A percentile compares a stretch with the other conserved stretches of the same genome.
Evolutionary conservation across 2,113 vertebrate genomes (phyloP).

Genomic region (Prietella phreatophila): DNA sequence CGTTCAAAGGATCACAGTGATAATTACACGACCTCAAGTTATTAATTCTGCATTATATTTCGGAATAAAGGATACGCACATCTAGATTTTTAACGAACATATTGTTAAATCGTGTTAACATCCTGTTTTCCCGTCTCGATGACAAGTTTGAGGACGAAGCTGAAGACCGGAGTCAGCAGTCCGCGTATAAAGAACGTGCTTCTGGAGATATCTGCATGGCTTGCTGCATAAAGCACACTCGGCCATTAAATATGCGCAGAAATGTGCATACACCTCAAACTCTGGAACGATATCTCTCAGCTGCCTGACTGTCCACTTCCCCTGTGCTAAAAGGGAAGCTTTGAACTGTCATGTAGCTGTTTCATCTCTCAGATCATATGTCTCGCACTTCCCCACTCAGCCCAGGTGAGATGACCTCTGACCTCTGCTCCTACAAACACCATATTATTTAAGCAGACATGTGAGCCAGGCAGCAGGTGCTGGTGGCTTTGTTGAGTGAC

Average conservation of each 20-base stretch:
- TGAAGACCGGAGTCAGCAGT: background rate
- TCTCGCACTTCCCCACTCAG: slow-evolving; percentile 42
- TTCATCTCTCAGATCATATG: slow-evolving; percentile 46
- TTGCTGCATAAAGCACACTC: background rate
- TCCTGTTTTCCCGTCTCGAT: background rate
- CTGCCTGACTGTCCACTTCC: slow-evolving; percentile 5
- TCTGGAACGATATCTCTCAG: background rate
- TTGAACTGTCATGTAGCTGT: slow-evolving; percentile 46
- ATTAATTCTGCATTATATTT: background rate
- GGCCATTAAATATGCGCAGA: background rate
- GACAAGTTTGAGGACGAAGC: background rate
- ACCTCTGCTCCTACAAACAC: slow-evolving; percentile 54
- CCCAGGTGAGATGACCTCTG: slow-evolving; percentile 51
- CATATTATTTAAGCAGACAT: slow-evolving; percentile 52
- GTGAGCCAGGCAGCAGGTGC: slow-evolving; percentile 59
- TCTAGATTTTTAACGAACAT: too few relatives aligned
- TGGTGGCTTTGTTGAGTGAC: slow-evolving; percentile 54
- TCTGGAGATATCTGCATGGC: background rate
- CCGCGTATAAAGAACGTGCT: background rate
- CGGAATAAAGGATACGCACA: background rate
- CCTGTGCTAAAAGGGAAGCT: slow-evolving; percentile 27
- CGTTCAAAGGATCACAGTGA: background rate
- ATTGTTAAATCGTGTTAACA: background rate
- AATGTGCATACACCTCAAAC: background rate
- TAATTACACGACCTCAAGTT: background rate